Percentiles rank a stretch among this genome's conserved stretches.
Evolutionary conservation across 1,140 invertebrate species (phyloP).

Genomic region (Brachionus koreanus): DNA sequence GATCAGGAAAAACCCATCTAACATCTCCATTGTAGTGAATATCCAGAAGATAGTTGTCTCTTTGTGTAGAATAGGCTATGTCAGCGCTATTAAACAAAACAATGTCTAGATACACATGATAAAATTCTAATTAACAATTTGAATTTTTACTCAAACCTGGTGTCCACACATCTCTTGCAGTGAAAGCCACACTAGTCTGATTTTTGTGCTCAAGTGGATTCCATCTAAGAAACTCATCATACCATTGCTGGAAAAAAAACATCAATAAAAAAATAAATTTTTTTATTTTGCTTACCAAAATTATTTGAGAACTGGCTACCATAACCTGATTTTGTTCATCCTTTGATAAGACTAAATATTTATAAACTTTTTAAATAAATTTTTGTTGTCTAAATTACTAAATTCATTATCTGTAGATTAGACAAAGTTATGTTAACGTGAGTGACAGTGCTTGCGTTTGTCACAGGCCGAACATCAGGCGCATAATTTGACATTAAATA

Average conservation of each 20-base stretch:
- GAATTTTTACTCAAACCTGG: neutral
- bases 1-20: slow-evolving; percentile 33
- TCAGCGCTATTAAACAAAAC: slow-evolving; percentile 44
- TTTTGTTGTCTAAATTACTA: neutral
- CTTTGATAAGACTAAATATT: neutral
- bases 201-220: slow-evolving; percentile 27
- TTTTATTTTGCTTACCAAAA: neutral
- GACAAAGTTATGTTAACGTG: slow-evolving; percentile 14
- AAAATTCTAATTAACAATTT: neutral
- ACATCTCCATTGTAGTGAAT: slow-evolving; percentile 27
- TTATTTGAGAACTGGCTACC: slow-evolving; percentile 32
- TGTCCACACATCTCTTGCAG: slow-evolving; percentile 38
- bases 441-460: neutral
- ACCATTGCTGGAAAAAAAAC: neutral
- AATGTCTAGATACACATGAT: neutral
- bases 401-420: slow-evolving; percentile 42
- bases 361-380: neutral
- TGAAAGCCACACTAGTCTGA: neutral
- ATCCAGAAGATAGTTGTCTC: slow-evolving; percentile 37
- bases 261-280: neutral
- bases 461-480: slow-evolving; percentile 18
- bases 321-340: slow-evolving; percentile 45
- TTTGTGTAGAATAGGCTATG: slow-evolving; percentile 35
- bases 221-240: slow-evolving; percentile 30
- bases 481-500: neutral